Percentiles rank a stretch among this genome's conserved stretches.
phyloP scores from a whole-genome alignment of 2,797 vertebrate genomes.

The Ispidina picta region DNA sequence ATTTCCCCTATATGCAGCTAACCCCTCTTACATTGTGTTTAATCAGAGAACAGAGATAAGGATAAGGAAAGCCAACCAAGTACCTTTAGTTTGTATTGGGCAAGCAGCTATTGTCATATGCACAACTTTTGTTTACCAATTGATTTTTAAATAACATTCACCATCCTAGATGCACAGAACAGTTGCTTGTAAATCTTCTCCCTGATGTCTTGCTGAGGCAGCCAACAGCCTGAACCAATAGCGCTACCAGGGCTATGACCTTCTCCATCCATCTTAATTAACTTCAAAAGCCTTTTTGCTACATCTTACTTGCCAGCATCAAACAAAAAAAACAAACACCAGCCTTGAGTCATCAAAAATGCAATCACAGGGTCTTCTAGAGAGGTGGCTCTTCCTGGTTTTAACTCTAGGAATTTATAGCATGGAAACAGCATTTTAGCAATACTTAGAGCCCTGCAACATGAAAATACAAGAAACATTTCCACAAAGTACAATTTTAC shows the following conservation, averaged over 20 bases:
- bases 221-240: background rate
- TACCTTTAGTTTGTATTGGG: background rate
- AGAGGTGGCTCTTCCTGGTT: slow-evolving; percentile 31
- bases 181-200: slow-evolving; percentile 36
- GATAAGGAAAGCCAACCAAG: background rate
- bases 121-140: slow-evolving; percentile 4
- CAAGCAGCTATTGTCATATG: background rate
- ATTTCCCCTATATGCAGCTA: accelerated
- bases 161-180: background rate
- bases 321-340: slow-evolving; percentile 70
- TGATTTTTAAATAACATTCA: slow-evolving; percentile 62
- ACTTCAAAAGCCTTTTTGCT: slow-evolving; percentile 51
- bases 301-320: slow-evolving; percentile 41
- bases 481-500: background rate
- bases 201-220: slow-evolving; percentile 1
- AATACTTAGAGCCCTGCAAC: background rate
- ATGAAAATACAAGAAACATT: background rate
- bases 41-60: background rate
- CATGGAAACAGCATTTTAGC: slow-evolving; percentile 14
- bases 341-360: slow-evolving; percentile 53
- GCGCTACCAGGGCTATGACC: slow-evolving; percentile 2
- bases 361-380: slow-evolving; percentile 69
- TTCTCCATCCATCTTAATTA: slow-evolving; percentile 64
- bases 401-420: slow-evolving; percentile 49
- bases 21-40: background rate